A percentile compares a stretch with the other conserved stretches of the same genome.
These are phyloP conservation scores for Typhlichthys subterraneus DNA, from an alignment of 2,797 vertebrate species.

Conservation along the genomic window DNA sequence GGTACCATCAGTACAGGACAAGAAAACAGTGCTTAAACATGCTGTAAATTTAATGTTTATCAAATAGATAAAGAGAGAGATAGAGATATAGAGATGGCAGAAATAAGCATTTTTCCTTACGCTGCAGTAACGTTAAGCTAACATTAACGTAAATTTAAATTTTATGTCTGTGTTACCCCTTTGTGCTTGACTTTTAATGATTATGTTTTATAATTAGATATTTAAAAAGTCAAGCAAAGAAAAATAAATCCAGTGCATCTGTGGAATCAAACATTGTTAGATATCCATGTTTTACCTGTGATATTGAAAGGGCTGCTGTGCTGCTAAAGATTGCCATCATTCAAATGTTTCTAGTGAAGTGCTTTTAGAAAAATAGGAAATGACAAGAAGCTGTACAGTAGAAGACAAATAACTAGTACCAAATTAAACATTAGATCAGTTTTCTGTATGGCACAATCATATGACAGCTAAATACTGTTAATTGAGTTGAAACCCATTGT, in stretches of 20 bases:
- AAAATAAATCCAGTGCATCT: no score
- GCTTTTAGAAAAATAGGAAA: neutral
- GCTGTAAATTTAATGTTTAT: neutral
- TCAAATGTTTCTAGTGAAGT: neutral
- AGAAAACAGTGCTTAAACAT: neutral
- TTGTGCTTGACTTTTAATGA: no score
- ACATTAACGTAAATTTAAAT: no score
- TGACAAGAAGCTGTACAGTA: neutral
- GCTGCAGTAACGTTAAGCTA: no score
- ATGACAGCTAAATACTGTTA: slow-evolving; percentile 16
- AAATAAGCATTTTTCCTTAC: no score
- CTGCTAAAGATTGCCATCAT: neutral
- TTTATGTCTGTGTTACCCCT: no score
- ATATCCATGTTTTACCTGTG: no score
- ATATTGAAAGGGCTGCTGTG: no score
- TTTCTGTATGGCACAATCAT: neutral
- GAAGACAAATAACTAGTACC: neutral
- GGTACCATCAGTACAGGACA: neutral
- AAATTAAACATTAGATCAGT: neutral
- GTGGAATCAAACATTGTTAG: no score
- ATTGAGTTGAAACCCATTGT: neutral
- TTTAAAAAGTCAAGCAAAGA: no score
- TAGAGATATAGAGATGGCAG: no score
- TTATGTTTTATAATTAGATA: no score
- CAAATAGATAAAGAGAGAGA: neutral